Percentiles rank a stretch among this genome's conserved stretches.
Evolutionary conservation across 2,797 vertebrate genomes (phyloP).

Genomic region (Nothura maculosa): DNA sequence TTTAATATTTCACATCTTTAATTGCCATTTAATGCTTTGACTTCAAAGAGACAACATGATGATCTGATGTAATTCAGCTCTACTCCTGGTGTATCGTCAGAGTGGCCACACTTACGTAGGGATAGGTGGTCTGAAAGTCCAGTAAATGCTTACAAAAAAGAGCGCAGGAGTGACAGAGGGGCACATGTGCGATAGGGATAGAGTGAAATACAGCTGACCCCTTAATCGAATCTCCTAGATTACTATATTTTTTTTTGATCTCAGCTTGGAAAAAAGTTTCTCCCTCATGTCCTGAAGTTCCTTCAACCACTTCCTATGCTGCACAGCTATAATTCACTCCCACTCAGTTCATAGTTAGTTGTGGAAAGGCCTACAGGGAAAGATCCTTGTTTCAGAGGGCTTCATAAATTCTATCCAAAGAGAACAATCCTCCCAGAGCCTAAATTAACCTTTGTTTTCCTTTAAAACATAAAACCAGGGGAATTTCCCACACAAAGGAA

Average conservation of each 20-base stretch:
- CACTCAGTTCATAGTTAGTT: not conserved
- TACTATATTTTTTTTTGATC: not conserved
- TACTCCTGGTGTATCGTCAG: not conserved
- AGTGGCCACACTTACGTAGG: not conserved
- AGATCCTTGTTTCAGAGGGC: not conserved
- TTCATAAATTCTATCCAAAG: conserved; percentile 16
- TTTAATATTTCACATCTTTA: not conserved
- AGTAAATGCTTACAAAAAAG: not conserved
- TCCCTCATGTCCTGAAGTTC: not conserved
- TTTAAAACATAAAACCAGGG: not conserved
- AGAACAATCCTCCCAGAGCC: not conserved
- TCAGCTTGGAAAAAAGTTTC: not conserved
- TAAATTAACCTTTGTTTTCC: conserved; percentile 4
- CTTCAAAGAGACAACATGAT: not conserved
- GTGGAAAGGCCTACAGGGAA: not conserved
- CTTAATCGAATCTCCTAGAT: not conserved
- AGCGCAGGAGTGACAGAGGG: fast-evolving
- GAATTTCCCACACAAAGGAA: not conserved
- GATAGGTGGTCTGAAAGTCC: not conserved
- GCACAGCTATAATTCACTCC: not conserved
- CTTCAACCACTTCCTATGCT: not conserved
- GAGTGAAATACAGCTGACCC: not conserved
- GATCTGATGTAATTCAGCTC: not conserved
- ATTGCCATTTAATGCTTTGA: not conserved
- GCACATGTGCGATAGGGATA: not conserved